Conservation (phyloP, 2,888 invertebrate species). For the Ceramica pisi region DNA sequence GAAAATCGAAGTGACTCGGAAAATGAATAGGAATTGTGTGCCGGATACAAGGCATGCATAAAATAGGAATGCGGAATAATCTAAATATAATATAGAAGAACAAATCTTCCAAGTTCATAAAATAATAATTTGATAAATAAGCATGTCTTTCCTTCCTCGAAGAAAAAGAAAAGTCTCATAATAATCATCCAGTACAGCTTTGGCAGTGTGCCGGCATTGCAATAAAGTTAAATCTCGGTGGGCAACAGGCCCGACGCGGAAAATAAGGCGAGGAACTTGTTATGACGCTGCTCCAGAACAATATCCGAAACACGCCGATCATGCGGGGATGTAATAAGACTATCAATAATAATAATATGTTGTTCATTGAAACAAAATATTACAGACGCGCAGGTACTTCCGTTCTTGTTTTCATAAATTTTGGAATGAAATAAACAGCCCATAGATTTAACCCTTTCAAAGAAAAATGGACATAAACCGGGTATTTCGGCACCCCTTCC, state of each 20-base stretch:
- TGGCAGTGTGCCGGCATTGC: conserved; percentile 82
- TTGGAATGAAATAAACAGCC: conserved; percentile 59
- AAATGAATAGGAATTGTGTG: conserved; percentile 76
- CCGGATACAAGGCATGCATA: conserved; percentile 47
- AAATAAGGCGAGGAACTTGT: conserved; percentile 76
- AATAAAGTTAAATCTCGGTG: conserved; percentile 82
- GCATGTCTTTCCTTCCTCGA: conserved; percentile 61
- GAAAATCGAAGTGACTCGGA: conserved; percentile 81
- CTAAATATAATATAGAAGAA: conserved; percentile 48
- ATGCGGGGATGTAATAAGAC: conserved; percentile 58
- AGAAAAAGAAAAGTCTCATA: conserved; percentile 77
- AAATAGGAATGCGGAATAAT: conserved; percentile 52
- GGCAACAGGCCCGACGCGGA: conserved; percentile 76
- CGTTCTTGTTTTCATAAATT: not conserved
- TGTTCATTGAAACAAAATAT: conserved; percentile 24
- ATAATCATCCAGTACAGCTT: conserved; percentile 79
- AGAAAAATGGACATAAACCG: conserved; percentile 82
- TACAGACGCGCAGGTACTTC: no score
- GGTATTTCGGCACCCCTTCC: conserved; percentile 80
- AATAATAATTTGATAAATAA: conserved; percentile 62
- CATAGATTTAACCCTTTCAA: conserved; percentile 75
- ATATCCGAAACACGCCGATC: conserved; percentile 67
- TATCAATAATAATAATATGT: conserved; percentile 48
- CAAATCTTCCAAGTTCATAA: conserved; percentile 52
- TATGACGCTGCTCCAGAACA: conserved; percentile 71